A percentile compares a stretch with the other conserved stretches of the same genome.
These are phyloP conservation scores for Erythrolamprus reginae DNA, from an alignment of 2,113 vertebrate species.

Conservation along the genomic window DNA sequence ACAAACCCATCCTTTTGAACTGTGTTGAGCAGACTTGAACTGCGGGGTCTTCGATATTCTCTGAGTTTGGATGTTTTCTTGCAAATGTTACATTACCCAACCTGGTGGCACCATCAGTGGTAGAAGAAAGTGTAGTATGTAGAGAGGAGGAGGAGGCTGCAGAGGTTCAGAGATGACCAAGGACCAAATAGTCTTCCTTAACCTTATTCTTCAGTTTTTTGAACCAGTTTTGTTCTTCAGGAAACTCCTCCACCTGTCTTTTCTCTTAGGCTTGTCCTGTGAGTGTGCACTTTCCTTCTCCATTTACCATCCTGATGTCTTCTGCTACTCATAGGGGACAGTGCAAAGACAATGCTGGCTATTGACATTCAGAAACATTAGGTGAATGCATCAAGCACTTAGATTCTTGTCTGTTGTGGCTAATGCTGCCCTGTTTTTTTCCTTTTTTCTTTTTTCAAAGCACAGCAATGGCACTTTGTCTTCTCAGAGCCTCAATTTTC, in stretches of 20 bases:
- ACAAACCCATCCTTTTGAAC: no score
- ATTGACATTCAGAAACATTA: neutral
- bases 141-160: no score
- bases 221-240: neutral
- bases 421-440: neutral
- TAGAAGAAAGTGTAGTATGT: no score
- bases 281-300: neutral
- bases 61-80: neutral
- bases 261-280: neutral
- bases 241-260: neutral
- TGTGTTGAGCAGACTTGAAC: no score
- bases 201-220: neutral
- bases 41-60: neutral
- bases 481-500: neutral
- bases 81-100: no score
- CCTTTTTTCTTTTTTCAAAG: neutral
- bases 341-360: neutral
- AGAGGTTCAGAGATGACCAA: neutral
- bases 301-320: neutral
- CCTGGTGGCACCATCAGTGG: no score
- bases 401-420: neutral
- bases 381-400: neutral
- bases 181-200: neutral
- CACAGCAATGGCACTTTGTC: neutral
- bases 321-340: slow-evolving; percentile 3